Evolutionary conservation across 2,888 invertebrate species (phyloP).

Genomic region (Meliscaeva auricollis): DNA sequence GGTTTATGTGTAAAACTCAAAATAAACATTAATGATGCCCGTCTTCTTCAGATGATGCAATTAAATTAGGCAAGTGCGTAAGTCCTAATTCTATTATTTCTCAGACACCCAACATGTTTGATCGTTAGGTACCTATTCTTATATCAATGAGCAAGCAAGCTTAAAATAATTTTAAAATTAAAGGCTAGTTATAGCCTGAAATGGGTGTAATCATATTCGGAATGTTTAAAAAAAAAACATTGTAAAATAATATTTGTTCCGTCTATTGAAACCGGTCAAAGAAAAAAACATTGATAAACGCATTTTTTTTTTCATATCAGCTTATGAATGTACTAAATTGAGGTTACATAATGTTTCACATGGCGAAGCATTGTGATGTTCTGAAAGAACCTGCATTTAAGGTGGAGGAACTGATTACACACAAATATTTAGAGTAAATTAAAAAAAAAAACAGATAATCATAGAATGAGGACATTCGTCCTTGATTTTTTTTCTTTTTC

Average conservation of each 20-base stretch:
- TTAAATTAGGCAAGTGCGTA: neutral
- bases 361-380: conserved; percentile 45
- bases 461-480: conserved; percentile 77
- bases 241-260: too few relatives aligned
- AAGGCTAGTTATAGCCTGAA: too few relatives aligned
- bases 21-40: neutral
- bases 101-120: neutral
- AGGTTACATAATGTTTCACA: conserved; percentile 75
- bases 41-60: conserved; percentile 51
- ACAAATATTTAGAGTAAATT: neutral
- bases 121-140: too few relatives aligned
- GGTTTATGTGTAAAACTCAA: too few relatives aligned
- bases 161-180: too few relatives aligned
- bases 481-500: conserved; percentile 73
- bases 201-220: too few relatives aligned
- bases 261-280: neutral
- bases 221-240: too few relatives aligned
- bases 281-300: neutral
- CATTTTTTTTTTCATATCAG: neutral
- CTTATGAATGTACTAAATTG: conserved; percentile 30
- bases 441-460: neutral
- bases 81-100: neutral
- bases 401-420: neutral
- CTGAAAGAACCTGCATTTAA: neutral
- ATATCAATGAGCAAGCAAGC: too few relatives aligned